A percentile compares a stretch with the other conserved stretches of the same genome.
Evolutionary conservation across 2,797 vertebrate species (phyloP).

Genomic region (Coilia nasus): DNA sequence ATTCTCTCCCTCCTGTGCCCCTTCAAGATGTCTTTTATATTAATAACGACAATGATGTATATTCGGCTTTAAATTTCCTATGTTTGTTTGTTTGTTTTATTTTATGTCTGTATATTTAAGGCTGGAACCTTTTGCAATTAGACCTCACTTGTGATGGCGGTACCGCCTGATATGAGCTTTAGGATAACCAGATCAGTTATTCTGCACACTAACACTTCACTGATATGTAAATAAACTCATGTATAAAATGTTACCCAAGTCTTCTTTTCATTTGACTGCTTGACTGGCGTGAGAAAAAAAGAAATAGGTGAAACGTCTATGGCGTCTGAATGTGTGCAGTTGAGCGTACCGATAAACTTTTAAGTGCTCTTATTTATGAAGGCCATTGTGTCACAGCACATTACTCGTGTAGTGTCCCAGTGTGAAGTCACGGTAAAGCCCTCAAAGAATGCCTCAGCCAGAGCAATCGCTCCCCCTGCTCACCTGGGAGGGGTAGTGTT

Average conservation of each 20-base stretch:
- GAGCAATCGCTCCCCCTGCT: neutral
- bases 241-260: conserved; percentile 59
- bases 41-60: conserved; percentile 60
- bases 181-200: conserved; percentile 54
- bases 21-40: conserved; percentile 52
- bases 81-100: conserved; percentile 55
- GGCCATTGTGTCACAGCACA: neutral
- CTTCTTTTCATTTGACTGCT: neutral
- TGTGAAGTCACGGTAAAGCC: neutral
- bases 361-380: neutral
- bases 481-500: conserved; percentile 15
- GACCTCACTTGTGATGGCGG: conserved; percentile 47
- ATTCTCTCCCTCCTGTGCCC: conserved; percentile 49
- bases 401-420: neutral
- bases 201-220: conserved; percentile 55
- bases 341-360: neutral
- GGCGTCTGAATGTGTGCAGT: conserved; percentile 5
- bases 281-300: neutral
- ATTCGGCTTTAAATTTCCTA: conserved; percentile 59
- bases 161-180: conserved; percentile 59
- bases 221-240: conserved; percentile 78
- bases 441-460: neutral
- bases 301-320: no score
- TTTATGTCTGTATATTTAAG: conserved; percentile 61
- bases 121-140: conserved; percentile 70